These are phyloP conservation scores for Pterophyllum scalare DNA, from an alignment of 2,113 vertebrate genomes.

Conservation along the genomic window DNA sequence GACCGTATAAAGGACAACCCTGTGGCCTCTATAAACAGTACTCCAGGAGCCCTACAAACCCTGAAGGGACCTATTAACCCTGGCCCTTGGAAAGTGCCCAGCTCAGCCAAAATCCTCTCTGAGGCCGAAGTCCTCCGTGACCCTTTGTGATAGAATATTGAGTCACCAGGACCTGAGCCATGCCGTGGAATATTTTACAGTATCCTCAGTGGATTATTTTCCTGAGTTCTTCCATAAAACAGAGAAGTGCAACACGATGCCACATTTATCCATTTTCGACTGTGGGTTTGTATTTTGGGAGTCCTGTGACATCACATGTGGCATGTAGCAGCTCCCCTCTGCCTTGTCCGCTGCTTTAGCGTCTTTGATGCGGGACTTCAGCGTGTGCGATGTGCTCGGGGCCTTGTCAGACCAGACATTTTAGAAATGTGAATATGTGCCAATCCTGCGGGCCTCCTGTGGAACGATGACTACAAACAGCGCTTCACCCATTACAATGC, in stretches of 20 bases:
- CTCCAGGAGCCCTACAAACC: slow-evolving; percentile 61
- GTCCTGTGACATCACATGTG: slow-evolving; percentile 29
- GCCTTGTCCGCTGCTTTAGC: slow-evolving; percentile 62
- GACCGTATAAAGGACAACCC: slow-evolving; percentile 11
- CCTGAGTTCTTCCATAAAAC: slow-evolving; percentile 71
- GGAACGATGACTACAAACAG: slow-evolving; percentile 51
- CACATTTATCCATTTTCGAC: slow-evolving; percentile 38
- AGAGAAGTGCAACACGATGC: slow-evolving; percentile 37
- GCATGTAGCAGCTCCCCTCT: slow-evolving; percentile 69
- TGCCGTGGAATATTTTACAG: slow-evolving; percentile 35
- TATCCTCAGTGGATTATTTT: slow-evolving; percentile 40
- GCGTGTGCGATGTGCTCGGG: slow-evolving; percentile 54
- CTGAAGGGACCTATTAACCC: slow-evolving; percentile 82
- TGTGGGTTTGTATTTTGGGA: slow-evolving; percentile 43
- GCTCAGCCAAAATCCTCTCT: slow-evolving; percentile 81
- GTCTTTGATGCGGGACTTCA: slow-evolving; percentile 29
- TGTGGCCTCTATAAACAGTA: slow-evolving; percentile 39
- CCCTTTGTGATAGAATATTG: slow-evolving; percentile 63
- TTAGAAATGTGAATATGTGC: slow-evolving; percentile 76
- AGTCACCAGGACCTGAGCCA: slow-evolving; percentile 34
- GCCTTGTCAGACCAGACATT: slow-evolving; percentile 50
- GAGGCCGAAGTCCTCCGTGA: slow-evolving; percentile 75
- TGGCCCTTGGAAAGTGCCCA: slow-evolving; percentile 90
- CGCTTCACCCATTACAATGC: slow-evolving; percentile 70
- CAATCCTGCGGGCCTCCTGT: slow-evolving; percentile 64